Percentiles rank a stretch among this genome's conserved stretches.
Conservation (phyloP, 2,113 vertebrate species). For the Eptesicus fuscus region DNA sequence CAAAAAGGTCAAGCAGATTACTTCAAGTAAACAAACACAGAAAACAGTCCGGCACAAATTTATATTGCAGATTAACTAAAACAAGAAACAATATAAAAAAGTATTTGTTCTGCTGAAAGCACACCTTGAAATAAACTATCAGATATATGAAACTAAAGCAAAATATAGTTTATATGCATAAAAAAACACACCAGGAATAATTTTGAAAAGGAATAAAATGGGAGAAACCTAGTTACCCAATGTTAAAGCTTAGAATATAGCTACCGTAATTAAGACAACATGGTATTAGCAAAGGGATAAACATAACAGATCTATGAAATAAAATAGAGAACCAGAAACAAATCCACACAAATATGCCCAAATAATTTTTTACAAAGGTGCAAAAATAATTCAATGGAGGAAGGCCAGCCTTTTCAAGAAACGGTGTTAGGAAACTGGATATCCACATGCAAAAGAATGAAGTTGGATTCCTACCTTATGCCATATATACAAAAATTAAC, state of each 20-base stretch:
- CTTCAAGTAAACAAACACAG: background rate
- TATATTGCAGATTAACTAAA: background rate
- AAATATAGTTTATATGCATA: background rate
- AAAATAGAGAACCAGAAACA: background rate
- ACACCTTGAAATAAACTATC: background rate
- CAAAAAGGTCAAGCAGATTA: background rate
- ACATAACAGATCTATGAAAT: background rate
- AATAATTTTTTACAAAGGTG: background rate
- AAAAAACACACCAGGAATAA: background rate
- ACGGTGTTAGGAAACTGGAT: background rate
- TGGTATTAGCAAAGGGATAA: background rate
- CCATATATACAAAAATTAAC: background rate
- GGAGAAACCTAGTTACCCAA: background rate
- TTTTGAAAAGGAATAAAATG: background rate
- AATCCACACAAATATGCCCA: background rate
- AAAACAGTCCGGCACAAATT: background rate
- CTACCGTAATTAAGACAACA: background rate
- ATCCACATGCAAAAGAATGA: background rate
- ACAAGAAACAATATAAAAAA: background rate
- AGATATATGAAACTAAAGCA: background rate
- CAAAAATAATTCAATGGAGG: background rate
- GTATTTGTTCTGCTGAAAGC: background rate
- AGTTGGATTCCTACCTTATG: background rate
- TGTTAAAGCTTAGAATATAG: background rate
- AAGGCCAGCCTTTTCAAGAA: background rate